phyloP scores from a whole-genome alignment of 1,140 invertebrate species.

The Lucilia cuprina region DNA sequence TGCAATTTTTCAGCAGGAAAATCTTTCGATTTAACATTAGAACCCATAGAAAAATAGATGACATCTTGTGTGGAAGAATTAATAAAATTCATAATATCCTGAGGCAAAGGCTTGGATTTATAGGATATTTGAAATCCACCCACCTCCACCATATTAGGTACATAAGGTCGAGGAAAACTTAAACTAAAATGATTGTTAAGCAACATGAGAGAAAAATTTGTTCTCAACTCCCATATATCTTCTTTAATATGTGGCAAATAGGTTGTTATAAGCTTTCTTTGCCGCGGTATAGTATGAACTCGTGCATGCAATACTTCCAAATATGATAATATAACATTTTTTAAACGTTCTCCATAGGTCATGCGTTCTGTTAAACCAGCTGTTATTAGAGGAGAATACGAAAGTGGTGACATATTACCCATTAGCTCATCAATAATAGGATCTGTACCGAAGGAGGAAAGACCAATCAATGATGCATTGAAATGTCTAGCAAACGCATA shows the following conservation, averaged over 20 bases:
- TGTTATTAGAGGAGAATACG: slow-evolving; percentile 58
- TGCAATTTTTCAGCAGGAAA: not conserved
- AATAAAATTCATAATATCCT: slow-evolving; percentile 64
- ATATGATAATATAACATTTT: slow-evolving; percentile 47
- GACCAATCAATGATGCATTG: slow-evolving; percentile 54
- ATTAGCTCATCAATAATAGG: slow-evolving; percentile 54
- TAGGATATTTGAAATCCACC: slow-evolving; percentile 69
- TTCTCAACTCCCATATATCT: slow-evolving; percentile 42
- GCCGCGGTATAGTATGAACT: slow-evolving; percentile 24
- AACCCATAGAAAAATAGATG: slow-evolving; percentile 75
- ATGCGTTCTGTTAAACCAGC: slow-evolving; percentile 56
- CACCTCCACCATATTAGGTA: slow-evolving; percentile 57
- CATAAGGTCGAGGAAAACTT: slow-evolving; percentile 45
- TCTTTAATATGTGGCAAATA: slow-evolving; percentile 46
- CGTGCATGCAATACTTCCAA: slow-evolving; percentile 8
- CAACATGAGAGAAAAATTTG: slow-evolving; percentile 47
- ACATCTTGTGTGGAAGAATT: slow-evolving; percentile 69
- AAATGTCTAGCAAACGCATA: slow-evolving; percentile 55
- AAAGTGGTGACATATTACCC: slow-evolving; percentile 56
- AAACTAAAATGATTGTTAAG: slow-evolving; percentile 54
- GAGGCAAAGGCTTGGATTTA: slow-evolving; percentile 57
- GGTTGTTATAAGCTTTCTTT: slow-evolving; percentile 41
- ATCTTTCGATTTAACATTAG: slow-evolving; percentile 64
- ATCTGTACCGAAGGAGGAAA: slow-evolving; percentile 56
- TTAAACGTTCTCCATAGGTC: slow-evolving; percentile 61